Evolutionary conservation across 2,888 invertebrate species (phyloP).

Genomic region (Ectropis crepuscularia): DNA sequence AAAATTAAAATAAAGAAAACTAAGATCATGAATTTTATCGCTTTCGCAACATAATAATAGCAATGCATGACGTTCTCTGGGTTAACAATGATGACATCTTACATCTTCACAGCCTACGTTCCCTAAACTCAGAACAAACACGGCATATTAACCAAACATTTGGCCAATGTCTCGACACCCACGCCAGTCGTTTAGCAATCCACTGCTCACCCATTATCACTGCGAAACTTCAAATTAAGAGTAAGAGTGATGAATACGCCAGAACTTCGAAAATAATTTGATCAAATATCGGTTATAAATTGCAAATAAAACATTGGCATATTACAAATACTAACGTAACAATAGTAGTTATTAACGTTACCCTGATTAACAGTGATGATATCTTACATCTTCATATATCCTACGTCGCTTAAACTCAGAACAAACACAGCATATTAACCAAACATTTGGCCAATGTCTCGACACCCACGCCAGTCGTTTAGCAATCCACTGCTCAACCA

Average conservation of each 20-base stretch:
- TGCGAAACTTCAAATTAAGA: constrained; percentile 7
- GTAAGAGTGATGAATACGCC: background rate
- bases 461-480: constrained; percentile 20
- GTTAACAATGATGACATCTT: constrained; percentile 1
- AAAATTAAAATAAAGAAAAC: no score
- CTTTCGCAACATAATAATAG: no score
- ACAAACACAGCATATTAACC: constrained; percentile 15
- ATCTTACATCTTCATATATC: background rate
- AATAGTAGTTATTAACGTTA: background rate
- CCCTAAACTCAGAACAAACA: constrained; percentile 13
- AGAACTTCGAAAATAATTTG: no score
- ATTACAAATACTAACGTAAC: background rate
- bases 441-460: constrained; percentile 22
- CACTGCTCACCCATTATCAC: constrained; percentile 22
- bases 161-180: constrained; percentile 20
- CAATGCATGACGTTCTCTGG: background rate
- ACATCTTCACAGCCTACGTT: constrained; percentile 10
- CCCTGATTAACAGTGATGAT: background rate
- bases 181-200: constrained; percentile 22
- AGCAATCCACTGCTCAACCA: constrained; percentile 21
- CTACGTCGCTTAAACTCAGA: constrained; percentile 19
- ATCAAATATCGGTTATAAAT: no score
- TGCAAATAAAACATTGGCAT: background rate
- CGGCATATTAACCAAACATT: constrained; percentile 17
- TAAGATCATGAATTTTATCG: no score